These are phyloP conservation scores for Polydrusus pterygomalis DNA, from an alignment of 2,888 invertebrate species.

Conservation along the genomic window DNA sequence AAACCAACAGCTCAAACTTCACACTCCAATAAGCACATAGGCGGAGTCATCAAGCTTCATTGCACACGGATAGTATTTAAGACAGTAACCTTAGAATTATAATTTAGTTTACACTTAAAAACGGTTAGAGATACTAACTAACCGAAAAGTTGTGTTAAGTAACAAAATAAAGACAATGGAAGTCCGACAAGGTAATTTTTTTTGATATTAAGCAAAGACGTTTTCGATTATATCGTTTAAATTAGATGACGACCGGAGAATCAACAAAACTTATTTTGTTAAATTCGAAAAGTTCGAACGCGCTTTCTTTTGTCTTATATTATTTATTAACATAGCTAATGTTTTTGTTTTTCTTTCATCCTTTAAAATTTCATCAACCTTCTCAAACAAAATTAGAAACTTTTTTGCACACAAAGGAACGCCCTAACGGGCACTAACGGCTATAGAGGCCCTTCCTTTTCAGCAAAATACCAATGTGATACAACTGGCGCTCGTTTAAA, in stretches of 20 bases:
- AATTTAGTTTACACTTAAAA: no score
- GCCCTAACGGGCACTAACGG: conserved; percentile 1
- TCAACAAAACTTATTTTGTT: not conserved
- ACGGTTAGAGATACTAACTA: no score
- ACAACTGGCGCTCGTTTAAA: not conserved
- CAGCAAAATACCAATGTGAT: conserved; percentile 15
- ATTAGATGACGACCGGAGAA: not conserved
- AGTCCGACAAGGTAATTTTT: no score
- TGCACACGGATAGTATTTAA: no score
- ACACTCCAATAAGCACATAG: no score
- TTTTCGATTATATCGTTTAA: no score
- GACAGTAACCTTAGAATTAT: no score
- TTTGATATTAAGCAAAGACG: no score
- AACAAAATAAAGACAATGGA: no score
- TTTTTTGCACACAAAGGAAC: conserved; percentile 1
- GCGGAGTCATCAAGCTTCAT: no score
- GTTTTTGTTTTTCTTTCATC: conserved; percentile 9
- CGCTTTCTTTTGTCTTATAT: not conserved
- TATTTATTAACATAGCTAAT: not conserved
- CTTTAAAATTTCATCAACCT: conserved; percentile 11
- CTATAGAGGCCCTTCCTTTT: conserved; percentile 12
- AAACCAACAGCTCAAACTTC: no score
- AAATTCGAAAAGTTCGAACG: not conserved
- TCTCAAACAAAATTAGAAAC: conserved; percentile 16
- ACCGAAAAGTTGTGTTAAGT: no score